Evolutionary conservation across 2,888 invertebrate genomes (phyloP).

Genomic region (Cheiracanthium punctorium): DNA sequence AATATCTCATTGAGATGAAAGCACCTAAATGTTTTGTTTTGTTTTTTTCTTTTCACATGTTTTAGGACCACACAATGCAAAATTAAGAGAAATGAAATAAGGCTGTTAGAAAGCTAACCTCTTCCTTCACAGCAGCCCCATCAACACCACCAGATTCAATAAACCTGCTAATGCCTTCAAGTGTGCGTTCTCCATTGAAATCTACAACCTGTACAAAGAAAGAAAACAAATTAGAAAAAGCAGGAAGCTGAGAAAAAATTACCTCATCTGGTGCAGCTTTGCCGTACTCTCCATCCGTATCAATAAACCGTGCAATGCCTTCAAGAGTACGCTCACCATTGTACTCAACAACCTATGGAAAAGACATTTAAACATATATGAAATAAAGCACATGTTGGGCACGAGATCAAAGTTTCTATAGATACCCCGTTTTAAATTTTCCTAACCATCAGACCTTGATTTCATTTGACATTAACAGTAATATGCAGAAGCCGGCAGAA

Average conservation of each 20-base stretch:
- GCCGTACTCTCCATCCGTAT: conserved; percentile 89
- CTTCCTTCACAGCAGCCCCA: conserved; percentile 82
- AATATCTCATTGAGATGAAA: too few relatives aligned
- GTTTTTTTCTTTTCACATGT: too few relatives aligned
- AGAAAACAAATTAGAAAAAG: conserved; percentile 24
- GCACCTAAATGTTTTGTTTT: too few relatives aligned
- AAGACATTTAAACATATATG: too few relatives aligned
- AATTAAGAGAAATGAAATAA: conserved; percentile 30
- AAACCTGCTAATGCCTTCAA: conserved; percentile 94
- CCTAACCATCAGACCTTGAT: too few relatives aligned
- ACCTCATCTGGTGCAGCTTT: conserved; percentile 81
- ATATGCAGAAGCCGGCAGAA: too few relatives aligned
- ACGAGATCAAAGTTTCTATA: too few relatives aligned
- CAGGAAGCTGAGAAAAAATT: conserved; percentile 19
- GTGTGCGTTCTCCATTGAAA: conserved; percentile 95
- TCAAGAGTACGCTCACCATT: conserved; percentile 96
- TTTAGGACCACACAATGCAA: conserved; percentile 21
- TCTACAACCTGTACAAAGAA: conserved; percentile 83
- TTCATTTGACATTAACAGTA: too few relatives aligned
- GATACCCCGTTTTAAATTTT: not conserved
- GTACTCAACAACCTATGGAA: conserved; percentile 84
- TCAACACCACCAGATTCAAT: conserved; percentile 91
- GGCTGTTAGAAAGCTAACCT: conserved; percentile 72
- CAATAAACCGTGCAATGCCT: conserved; percentile 94
- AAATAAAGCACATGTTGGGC: too few relatives aligned